Evolutionary conservation across 2,888 invertebrate species (phyloP), one percentile per base, ranked within the genome.

Genomic region (Adelognathus sp.): DNA sequence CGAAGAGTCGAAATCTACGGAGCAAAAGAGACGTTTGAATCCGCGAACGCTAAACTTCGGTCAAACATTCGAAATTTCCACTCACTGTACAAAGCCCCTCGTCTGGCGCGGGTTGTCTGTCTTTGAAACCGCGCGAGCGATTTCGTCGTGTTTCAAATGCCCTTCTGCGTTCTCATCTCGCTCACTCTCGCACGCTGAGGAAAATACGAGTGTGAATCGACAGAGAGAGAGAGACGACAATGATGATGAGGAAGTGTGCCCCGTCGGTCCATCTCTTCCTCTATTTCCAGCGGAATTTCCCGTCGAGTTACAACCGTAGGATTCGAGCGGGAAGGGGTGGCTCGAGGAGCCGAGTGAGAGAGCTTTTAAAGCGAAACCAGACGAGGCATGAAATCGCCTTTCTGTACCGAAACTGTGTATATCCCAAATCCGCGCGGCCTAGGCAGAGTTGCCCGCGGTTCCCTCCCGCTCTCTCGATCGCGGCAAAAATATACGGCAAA

Each of bases 11-110:
- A 36, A 36, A 27, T 18, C 7, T 7, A 4, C 9, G 16, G n/a
- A 14, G 16, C 4, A 58, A 31, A 60, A 69, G 56, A 63, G 54
- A 66, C 39, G 31, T 54, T 50, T 31, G 36, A 60, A 52, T 16
- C 44, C 61, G 61, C 61, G 61, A 31, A 50, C 24, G 41, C 46
- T 27, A 78, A 81, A 78, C 72, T 69, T 56, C 71, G 60, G 46
- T 76, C 69, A 76, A 82, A 82, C 77, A 77, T 79, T 79, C 72
- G 74, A 75, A 75, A 72, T 81, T 77, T 66, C 46, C 41, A 44
- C 72, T 75, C 69, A n/a, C 16, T 33, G n/a, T 58, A 58, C 50
- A 39, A 41, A 61, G 27, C 46, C 61, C 14, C 18, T 9, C 14
- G 14, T 56, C 44, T 72, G 14, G 16, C 73, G n/a, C n/a, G n/a